Evolutionary conservation across 2,888 invertebrate species (phyloP), one percentile per base, ranked within the genome.

Genomic region (Athrips mouffetella): DNA sequence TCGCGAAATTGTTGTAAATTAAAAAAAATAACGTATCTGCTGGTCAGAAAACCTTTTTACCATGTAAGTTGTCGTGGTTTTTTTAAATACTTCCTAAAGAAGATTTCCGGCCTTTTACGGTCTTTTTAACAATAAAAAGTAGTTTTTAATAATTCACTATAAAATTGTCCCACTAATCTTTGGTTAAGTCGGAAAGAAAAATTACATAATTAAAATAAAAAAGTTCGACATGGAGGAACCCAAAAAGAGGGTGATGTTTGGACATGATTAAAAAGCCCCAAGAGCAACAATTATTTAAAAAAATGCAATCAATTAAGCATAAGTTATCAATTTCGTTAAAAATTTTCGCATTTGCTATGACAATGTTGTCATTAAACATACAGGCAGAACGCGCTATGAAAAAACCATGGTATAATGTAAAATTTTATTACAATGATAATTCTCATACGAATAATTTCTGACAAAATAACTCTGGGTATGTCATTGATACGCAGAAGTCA

Each of bases 91-190:
- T 75, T 70, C 67, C 74, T 67, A 65, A 66, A 51, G 65, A 77
- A 76, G 72, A 76, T 79, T 76, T 77, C 69, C 73, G 67, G 61
- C 68, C 70, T 35, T 56, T 55, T 50, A 37, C 41, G 78, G 71
- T 70, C 72, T 65, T 69, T 74, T 67, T 73, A 58, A 65, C 57
- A 57, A 52, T 44, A 51, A 27, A 37, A 21, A 27, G 33, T 49
- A 48, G 45, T 39, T 46, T 45, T 49, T 47, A 45, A 45, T 7
- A 45, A 50, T 49, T 50, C 50, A 15, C 5, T 33, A 16, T 33
- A 15, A 29, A 5, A 21, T 37, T 42, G 29, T 16, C 44, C 13
- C 44, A 21, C 44, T 21, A 20, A 21, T 5, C 16, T n/a, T 29
- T 29, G 27, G 13, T 63, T 56, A 20, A 69, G 59, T 2, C 27